These are phyloP conservation scores for Ciconia stormi DNA, from an alignment of 2,113 vertebrate genomes.

Conservation along the genomic window DNA sequence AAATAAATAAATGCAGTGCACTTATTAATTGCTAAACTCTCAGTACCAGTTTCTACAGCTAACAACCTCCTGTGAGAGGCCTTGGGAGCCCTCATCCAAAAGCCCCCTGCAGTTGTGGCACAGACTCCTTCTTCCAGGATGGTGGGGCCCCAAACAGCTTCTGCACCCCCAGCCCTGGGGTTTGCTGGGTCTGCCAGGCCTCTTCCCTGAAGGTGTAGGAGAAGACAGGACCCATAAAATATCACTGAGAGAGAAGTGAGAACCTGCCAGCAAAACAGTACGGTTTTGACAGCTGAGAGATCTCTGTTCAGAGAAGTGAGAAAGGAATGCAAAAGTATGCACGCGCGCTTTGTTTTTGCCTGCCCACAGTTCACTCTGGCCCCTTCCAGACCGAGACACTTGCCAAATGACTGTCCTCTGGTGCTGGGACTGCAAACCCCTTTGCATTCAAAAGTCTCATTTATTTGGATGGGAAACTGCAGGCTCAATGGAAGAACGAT, in stretches of 20 bases:
- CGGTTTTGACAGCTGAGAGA: not conserved
- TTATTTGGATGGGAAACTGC: not conserved
- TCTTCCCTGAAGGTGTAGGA: not conserved
- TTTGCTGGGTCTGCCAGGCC: not conserved
- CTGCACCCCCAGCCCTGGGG: too few relatives aligned
- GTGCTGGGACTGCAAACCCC: not conserved
- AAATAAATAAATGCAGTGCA: not conserved
- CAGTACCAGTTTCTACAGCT: not conserved
- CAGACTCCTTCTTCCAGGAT: not conserved
- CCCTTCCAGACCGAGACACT: not conserved
- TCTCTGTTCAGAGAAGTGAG: not conserved
- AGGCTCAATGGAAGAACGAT: not conserved
- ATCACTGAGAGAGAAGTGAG: not conserved
- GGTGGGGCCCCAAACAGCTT: not conserved
- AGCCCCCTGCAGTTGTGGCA: not conserved
- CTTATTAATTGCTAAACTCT: not conserved
- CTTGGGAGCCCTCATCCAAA: not conserved
- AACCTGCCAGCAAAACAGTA: not conserved
- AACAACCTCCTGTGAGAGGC: not conserved
- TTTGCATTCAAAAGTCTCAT: not conserved
- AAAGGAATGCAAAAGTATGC: not conserved
- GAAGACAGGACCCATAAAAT: not conserved
- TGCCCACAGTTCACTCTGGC: not conserved
- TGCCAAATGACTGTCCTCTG: not conserved
- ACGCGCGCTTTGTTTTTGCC: accelerated